Evolutionary conservation across 2,113 vertebrate genomes (phyloP).

Genomic region (Muntiacus muntjak): DNA sequence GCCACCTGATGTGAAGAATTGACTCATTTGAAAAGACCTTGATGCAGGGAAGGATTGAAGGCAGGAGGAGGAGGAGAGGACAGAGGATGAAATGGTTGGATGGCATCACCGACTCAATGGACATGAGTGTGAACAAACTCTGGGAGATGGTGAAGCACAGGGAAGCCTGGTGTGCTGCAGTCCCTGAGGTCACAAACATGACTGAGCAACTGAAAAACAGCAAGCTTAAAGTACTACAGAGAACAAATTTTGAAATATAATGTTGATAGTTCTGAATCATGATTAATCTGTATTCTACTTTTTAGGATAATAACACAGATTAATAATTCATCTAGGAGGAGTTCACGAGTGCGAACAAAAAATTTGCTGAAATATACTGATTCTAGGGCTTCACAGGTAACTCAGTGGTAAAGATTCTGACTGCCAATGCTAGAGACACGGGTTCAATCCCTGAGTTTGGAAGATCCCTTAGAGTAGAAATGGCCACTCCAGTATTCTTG

Average conservation of each 20-base stretch:
- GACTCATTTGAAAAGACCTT: background rate
- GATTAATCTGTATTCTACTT: background rate
- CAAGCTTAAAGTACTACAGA: background rate
- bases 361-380: background rate
- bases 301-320: background rate
- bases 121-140: background rate
- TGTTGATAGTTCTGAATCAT: background rate
- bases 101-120: background rate
- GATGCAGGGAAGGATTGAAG: background rate
- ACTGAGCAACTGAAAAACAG: background rate
- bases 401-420: background rate
- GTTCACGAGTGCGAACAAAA: background rate
- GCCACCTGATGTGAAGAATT: no score
- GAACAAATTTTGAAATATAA: background rate
- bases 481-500: background rate
- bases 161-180: background rate
- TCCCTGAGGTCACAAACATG: background rate
- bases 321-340: background rate
- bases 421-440: background rate
- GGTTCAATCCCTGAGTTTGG: background rate
- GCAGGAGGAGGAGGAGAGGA: background rate
- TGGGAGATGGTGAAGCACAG: background rate
- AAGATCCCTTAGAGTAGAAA: background rate
- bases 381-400: background rate
- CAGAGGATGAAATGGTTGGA: background rate